Base-by-base conservation (phyloP, 2,797 vertebrate species). In the Hylomyscus alleni region DNA sequence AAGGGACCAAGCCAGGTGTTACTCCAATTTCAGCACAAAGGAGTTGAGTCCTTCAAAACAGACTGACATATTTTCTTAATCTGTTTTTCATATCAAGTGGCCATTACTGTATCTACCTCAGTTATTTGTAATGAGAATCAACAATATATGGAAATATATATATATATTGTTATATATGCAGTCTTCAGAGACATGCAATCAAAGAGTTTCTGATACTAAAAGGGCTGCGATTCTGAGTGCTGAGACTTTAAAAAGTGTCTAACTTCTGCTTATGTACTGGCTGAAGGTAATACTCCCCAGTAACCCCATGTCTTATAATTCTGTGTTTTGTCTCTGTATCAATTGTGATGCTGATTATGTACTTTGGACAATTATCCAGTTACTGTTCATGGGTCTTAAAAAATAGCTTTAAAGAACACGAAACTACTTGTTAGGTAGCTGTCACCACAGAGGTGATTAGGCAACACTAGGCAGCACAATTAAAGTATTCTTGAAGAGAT, bases 391-490 rank as follows among this genome's bases (percentile, higher is more conserved):
- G 5, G 78, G 52, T 83, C 88, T 93, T 80, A 88, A 67, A 87
- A 95, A 96, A 72, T 65, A 96, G 67, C 89, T 95, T 76, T 76
- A 72, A 76, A 92, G 82, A 91, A 77, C 87, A 75, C 0, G 0
- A 54, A 94, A 80, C 75, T 69, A 54, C 29, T 50, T 76, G 83
- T 52, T 34, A 62, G 6, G 76, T 81, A 52, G 29, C 90, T 67
- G 47, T 96, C 90, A 93, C 95, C 89, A 91, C 31, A 75, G 85
- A 94, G 93, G 89, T 73, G 76, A 90, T 82, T 37, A n/a, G 4
- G 24, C 60, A 40, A 81, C 34, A 34, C 29, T 24, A 58, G n/a
- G 40, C 91, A 40, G 34, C 37, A 92, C 60, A 75, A 78, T 60
- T 90, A 60, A 86, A 72, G 52, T 19, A 5, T 40, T 44, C 77